These are phyloP conservation scores for Ischnura elegans DNA, from an alignment of 2,888 invertebrate genomes.

Conservation along the genomic window DNA sequence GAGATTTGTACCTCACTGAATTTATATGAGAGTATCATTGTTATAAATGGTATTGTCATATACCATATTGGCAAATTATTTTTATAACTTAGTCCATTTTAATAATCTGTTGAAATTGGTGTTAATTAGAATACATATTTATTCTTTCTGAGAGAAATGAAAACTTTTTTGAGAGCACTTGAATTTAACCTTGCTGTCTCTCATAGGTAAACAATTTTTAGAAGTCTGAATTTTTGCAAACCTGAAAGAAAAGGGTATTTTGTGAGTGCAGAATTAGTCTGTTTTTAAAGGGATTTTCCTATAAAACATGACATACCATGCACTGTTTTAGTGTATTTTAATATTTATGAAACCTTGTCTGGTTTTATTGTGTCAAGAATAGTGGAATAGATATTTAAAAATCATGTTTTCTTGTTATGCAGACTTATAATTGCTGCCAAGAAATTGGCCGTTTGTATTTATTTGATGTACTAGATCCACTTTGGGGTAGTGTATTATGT, in stretches of 20 bases:
- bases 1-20: not conserved
- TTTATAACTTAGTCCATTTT: not conserved
- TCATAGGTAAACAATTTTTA: not conserved
- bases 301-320: too few relatives aligned
- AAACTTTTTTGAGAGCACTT: not conserved
- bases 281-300: not conserved
- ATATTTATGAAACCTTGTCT: not conserved
- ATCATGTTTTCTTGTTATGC: not conserved
- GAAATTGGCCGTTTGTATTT: not conserved
- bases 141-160: not conserved
- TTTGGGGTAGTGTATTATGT: not conserved
- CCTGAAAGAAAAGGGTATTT: not conserved
- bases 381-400: not conserved
- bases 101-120: not conserved
- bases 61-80: not conserved
- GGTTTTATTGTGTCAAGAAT: not conserved
- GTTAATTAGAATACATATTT: not conserved
- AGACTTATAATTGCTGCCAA: not conserved
- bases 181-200: not conserved
- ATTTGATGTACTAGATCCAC: not conserved
- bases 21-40: not conserved
- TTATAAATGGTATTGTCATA: slow-evolving; percentile 5
- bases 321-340: not conserved
- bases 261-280: not conserved
- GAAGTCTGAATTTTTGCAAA: not conserved